Percentiles rank a stretch among this genome's conserved stretches.
phyloP scores from a whole-genome alignment of 2,113 vertebrate genomes.

The Petaurus breviceps region DNA sequence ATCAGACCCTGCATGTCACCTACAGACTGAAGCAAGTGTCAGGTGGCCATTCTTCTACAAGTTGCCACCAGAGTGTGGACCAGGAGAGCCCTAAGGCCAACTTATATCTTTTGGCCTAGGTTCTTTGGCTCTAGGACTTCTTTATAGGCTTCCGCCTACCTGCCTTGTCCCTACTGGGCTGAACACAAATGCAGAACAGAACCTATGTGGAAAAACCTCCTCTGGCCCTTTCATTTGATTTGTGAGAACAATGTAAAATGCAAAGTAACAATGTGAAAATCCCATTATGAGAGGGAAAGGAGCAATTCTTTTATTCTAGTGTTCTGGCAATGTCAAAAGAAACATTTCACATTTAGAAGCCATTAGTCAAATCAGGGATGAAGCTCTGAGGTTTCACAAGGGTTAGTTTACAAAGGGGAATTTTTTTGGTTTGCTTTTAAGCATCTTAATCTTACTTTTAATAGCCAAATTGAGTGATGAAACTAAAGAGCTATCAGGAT shows the following conservation, averaged over 20 bases:
- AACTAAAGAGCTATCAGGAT: neutral
- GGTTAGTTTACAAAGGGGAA: neutral
- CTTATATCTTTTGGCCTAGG: neutral
- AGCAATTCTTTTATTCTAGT: neutral
- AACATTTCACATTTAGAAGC: neutral
- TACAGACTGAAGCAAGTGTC: neutral
- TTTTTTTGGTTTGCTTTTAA: neutral
- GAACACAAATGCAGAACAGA: neutral
- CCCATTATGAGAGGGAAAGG: neutral
- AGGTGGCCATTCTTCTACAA: neutral
- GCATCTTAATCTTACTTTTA: neutral
- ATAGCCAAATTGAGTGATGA: neutral
- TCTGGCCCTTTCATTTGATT: neutral
- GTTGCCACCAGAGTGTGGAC: neutral
- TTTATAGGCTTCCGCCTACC: neutral
- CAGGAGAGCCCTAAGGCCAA: neutral
- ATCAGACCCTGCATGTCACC: neutral
- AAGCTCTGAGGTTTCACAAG: neutral
- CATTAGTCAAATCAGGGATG: neutral
- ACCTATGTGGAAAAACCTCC: neutral
- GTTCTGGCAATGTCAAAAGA: neutral
- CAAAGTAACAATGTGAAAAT: neutral
- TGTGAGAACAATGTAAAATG: neutral
- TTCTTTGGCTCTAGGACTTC: neutral
- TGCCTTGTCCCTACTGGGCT: neutral